A percentile compares a stretch with the other conserved stretches of the same genome.
Conservation (phyloP, 1,140 invertebrate species). For the Brachionus koreanus region DNA sequence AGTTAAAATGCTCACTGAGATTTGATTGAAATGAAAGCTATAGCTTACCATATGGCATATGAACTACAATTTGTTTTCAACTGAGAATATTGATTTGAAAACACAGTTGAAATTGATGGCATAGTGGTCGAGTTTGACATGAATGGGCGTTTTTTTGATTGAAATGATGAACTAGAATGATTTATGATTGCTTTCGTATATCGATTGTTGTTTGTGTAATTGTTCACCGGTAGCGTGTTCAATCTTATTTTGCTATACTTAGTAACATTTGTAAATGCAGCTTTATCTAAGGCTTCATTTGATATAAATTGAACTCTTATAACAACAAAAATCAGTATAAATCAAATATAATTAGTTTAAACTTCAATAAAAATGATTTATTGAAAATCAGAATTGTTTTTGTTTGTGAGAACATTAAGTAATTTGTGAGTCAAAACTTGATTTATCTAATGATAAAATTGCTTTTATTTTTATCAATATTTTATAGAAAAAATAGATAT, state of each 20-base stretch:
- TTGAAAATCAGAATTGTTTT: neutral
- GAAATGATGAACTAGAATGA: neutral
- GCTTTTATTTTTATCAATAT: too few species aligned
- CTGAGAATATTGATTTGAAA: slow-evolving; percentile 29
- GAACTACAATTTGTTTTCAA: slow-evolving; percentile 14
- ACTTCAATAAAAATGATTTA: neutral
- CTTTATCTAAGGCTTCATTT: slow-evolving; percentile 33
- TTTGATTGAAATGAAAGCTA: neutral
- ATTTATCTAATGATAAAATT: too few species aligned
- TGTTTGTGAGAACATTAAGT: neutral
- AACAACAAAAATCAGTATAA: neutral
- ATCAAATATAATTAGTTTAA: neutral
- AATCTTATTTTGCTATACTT: neutral
- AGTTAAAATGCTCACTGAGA: slow-evolving; percentile 2
- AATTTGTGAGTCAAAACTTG: neutral
- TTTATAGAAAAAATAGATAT: too few species aligned
- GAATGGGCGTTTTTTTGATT: neutral
- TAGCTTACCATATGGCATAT: slow-evolving; percentile 15
- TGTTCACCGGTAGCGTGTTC: slow-evolving; percentile 12
- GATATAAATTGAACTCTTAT: slow-evolving; percentile 17
- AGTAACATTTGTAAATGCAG: neutral
- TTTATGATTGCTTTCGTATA: neutral
- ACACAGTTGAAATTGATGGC: slow-evolving; percentile 1
- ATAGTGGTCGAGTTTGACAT: neutral
- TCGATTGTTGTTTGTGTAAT: neutral